Base-by-base conservation (phyloP, 1,140 invertebrate species). In the Penaeus japonicus region DNA sequence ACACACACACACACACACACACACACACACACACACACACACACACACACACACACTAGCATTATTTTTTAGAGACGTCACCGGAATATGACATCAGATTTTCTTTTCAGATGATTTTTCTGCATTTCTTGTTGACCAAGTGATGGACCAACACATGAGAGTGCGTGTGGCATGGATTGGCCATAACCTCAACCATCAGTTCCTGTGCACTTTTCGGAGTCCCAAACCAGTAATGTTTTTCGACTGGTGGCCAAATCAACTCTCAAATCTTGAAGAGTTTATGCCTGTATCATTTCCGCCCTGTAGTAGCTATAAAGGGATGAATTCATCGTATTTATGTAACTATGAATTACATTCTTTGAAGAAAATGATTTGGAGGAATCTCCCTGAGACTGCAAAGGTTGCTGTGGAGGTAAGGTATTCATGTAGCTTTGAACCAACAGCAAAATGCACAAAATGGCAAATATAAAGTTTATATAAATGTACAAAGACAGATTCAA, bases 101-200 rank as follows among this genome's bases (percentile, higher is more conserved):
- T 12, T 53, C 2, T 27, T 27, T 57, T 53, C 87, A 88, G 87
- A 57, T 30, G 86, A 84, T n/a, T 91, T 89, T 70, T 85, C 80
- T 30, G 54, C 81, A 27, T 91, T 91, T 75, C 57, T 91, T 30
- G 59, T 85, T 53, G 91, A 94, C 0, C 94, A 95, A 78, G 95
- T 95, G 55, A 91, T 93, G 10, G 91, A 93, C 59, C 91, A 94
- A 35, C 93, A 94, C 30, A 91, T 95, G 2, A 94, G 93, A 70
- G 93, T 95, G 0, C 94, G 94, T 90, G 94, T 96, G 0, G 91
- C 93, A n/a, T 96, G 95, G 95, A 91, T 96, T 2, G 95, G 95
- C 4, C 91, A 93, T 0, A 92, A 94, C 87, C 92, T 96, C 39
- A 92, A 92, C 80, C 77, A 92, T 12, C 92, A 94, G 0, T 92